These are phyloP conservation scores for Patella caerulea DNA, from an alignment of 2,888 invertebrate genomes.

Conservation along the genomic window DNA sequence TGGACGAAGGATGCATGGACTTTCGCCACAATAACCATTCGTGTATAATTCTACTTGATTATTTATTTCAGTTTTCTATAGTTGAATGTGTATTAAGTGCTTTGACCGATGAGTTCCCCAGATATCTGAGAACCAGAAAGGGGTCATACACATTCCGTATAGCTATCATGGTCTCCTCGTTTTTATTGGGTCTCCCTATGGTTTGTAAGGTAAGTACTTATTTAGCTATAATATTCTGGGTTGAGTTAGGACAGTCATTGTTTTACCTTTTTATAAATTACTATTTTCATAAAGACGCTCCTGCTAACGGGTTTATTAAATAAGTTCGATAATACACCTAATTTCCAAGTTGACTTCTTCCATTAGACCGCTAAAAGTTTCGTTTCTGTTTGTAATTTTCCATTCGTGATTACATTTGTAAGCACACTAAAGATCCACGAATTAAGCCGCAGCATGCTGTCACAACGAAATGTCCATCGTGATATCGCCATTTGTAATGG, in stretches of 20 bases:
- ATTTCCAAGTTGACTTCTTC: background rate
- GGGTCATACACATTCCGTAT: conserved; percentile 61
- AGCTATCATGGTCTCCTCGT: conserved; percentile 49
- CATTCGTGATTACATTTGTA: too few relatives aligned
- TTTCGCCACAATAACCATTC: too few relatives aligned
- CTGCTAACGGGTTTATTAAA: too few relatives aligned
- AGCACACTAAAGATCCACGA: background rate
- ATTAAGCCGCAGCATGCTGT: background rate
- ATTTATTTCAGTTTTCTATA: conserved; percentile 66
- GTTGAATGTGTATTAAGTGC: conserved; percentile 70
- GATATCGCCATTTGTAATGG: too few relatives aligned
- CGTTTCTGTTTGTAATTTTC: background rate
- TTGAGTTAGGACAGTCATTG: too few relatives aligned
- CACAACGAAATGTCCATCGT: background rate
- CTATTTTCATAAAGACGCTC: too few relatives aligned
- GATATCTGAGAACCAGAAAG: conserved; percentile 46
- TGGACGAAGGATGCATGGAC: too few relatives aligned
- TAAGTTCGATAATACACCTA: background rate
- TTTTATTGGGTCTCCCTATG: conserved; percentile 65
- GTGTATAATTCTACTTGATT: background rate
- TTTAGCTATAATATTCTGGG: too few relatives aligned
- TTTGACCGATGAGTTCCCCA: conserved; percentile 67
- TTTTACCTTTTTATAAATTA: too few relatives aligned
- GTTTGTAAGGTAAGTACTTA: conserved; percentile 53
- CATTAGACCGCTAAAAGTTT: background rate